These are phyloP conservation scores for Palloptera scutellata DNA, from an alignment of 2,888 invertebrate genomes.

Conservation along the genomic window DNA sequence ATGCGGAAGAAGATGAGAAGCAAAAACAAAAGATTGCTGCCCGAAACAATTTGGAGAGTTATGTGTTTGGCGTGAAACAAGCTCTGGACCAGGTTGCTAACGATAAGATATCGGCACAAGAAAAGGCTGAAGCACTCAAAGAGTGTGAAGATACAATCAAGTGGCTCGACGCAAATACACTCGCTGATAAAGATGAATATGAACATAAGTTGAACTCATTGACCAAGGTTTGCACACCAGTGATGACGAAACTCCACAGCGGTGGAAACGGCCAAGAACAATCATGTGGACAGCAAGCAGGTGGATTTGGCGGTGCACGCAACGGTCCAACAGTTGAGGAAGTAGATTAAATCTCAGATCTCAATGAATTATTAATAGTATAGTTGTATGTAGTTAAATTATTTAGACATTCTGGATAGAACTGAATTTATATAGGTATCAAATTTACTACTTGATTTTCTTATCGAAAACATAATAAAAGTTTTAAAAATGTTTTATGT, in stretches of 20 bases:
- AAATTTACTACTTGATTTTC: too few relatives aligned
- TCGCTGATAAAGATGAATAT: conserved; percentile 78
- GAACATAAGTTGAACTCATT: conserved; percentile 65
- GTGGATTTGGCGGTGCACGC: conserved; percentile 68
- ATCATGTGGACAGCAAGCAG: conserved; percentile 65
- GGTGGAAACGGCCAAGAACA: conserved; percentile 69
- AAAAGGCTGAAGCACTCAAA: conserved; percentile 73
- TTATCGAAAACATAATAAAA: too few relatives aligned
- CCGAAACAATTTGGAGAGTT: conserved; percentile 72
- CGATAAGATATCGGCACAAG: conserved; percentile 69
- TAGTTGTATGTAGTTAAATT: too few relatives aligned
- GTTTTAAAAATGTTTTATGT: too few relatives aligned
- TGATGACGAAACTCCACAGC: conserved; percentile 64
- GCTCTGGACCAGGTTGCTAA: conserved; percentile 68
- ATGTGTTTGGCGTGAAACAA: conserved; percentile 74
- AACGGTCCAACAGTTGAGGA: conserved; percentile 58
- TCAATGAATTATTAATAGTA: too few relatives aligned
- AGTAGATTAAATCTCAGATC: conserved; percentile 47
- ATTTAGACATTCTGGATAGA: too few relatives aligned
- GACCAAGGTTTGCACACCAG: conserved; percentile 58
- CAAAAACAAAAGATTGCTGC: conserved; percentile 73
- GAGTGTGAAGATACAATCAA: conserved; percentile 72
- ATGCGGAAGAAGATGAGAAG: conserved; percentile 76
- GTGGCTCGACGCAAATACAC: conserved; percentile 78
- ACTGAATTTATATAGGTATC: too few relatives aligned